A percentile compares a stretch with the other conserved stretches of the same genome.
Evolutionary conservation across 1,140 invertebrate genomes (phyloP).

Genomic region (Trachymyrmex cornetzi): DNA sequence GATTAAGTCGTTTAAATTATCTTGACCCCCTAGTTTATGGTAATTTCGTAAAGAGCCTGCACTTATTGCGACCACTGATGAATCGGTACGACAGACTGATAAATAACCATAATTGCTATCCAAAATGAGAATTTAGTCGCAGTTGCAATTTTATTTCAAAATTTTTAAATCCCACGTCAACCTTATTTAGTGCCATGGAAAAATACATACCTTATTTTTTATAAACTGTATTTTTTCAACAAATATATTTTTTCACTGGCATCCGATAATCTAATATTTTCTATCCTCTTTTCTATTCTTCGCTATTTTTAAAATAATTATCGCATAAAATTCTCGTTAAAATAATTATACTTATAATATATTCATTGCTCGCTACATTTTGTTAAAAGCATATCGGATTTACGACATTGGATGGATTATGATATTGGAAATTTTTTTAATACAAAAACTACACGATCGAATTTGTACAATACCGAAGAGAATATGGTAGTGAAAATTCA

Average conservation of each 20-base stretch:
- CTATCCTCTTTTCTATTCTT: background rate
- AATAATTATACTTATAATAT: background rate
- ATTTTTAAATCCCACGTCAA: background rate
- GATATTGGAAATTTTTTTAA: background rate
- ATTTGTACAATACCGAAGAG: slow-evolving; percentile 1
- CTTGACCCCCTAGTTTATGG: background rate
- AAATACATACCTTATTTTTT: slow-evolving; percentile 9
- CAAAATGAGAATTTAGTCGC: background rate
- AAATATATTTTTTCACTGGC: background rate
- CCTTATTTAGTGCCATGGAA: too few relatives aligned
- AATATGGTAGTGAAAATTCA: slow-evolving; percentile 33
- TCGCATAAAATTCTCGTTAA: background rate
- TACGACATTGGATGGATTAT: background rate
- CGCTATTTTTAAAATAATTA: background rate
- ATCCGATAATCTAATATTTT: background rate
- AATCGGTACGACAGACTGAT: slow-evolving; percentile 17
- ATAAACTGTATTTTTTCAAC: background rate
- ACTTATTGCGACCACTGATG: background rate
- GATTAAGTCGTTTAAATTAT: slow-evolving; percentile 29
- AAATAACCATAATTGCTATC: slow-evolving; percentile 24
- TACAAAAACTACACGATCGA: background rate
- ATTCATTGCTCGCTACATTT: slow-evolving; percentile 6
- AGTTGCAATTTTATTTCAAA: slow-evolving; percentile 17
- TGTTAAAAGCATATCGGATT: background rate
- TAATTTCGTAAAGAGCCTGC: slow-evolving; percentile 31